Evolutionary conservation across 2,113 vertebrate species (phyloP).

Genomic region (Daubentonia madagascariensis): DNA sequence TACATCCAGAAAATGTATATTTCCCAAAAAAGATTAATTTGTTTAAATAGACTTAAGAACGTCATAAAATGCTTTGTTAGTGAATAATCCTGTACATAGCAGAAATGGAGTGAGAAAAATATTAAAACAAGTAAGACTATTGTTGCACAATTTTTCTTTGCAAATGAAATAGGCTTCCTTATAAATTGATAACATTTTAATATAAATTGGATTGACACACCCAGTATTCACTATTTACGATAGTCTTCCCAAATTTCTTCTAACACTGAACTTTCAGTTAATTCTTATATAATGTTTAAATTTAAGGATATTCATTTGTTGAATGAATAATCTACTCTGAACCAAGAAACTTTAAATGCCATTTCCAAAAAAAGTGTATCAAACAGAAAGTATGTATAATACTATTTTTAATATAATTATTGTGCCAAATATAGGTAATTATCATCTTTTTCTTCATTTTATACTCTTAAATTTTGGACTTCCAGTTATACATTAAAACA

Average conservation of each 20-base stretch:
- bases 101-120: background rate
- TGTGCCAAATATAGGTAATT: background rate
- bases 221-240: background rate
- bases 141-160: background rate
- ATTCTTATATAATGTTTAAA: background rate
- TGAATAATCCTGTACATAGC: background rate
- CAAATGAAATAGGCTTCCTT: background rate
- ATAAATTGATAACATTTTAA: background rate
- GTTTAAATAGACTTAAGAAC: background rate
- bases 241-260: background rate
- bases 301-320: background rate
- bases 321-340: background rate
- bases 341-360: background rate
- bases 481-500: conserved; percentile 19
- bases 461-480: background rate
- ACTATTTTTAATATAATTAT: background rate
- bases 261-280: background rate
- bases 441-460: background rate
- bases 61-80: background rate
- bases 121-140: background rate
- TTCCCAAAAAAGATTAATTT: conserved; percentile 12
- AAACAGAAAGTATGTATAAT: background rate
- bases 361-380: background rate
- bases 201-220: background rate
- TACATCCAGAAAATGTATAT: background rate